Percentiles rank a stretch among this genome's conserved stretches.
Conservation (phyloP, 2,113 vertebrate genomes). For the Grantiella picta region DNA sequence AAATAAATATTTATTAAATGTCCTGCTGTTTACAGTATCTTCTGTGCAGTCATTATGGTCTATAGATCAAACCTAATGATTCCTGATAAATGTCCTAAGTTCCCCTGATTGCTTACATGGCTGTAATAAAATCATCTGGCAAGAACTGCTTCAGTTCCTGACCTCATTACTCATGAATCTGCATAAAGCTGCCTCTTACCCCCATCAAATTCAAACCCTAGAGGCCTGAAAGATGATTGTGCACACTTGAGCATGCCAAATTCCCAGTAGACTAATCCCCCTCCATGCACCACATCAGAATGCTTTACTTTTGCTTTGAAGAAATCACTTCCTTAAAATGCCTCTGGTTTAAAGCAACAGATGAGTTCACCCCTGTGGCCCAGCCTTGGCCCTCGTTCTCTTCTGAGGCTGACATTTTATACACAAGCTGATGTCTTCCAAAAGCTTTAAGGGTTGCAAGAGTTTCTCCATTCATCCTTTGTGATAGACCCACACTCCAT, state of each 20-base stretch:
- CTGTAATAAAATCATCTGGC: slow-evolving; percentile 18
- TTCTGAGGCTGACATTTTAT: not conserved
- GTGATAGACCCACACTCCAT: not conserved
- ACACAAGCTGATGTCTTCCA: not conserved
- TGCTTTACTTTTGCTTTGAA: not conserved
- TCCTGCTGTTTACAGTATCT: not conserved
- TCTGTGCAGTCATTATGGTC: not conserved
- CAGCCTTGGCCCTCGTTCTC: not conserved
- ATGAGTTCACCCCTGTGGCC: not conserved
- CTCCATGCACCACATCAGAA: not conserved
- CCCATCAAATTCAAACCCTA: slow-evolving; percentile 23
- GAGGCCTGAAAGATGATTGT: slow-evolving; percentile 5
- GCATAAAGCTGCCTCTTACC: slow-evolving; percentile 25
- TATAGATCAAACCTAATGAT: not conserved
- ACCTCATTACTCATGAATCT: slow-evolving; percentile 13
- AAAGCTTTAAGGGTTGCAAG: not conserved
- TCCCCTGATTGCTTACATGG: not conserved
- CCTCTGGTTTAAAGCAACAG: slow-evolving; percentile 21
- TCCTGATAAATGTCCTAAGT: not conserved
- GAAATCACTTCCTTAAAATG: slow-evolving; percentile 15
- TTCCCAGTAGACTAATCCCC: not conserved
- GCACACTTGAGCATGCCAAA: not conserved
- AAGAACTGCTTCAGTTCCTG: not conserved
- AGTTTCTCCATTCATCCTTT: not conserved
- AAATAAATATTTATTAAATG: not conserved